phyloP scores from a whole-genome alignment of 2,113 vertebrate species.

The Tragelaphus scriptus region DNA sequence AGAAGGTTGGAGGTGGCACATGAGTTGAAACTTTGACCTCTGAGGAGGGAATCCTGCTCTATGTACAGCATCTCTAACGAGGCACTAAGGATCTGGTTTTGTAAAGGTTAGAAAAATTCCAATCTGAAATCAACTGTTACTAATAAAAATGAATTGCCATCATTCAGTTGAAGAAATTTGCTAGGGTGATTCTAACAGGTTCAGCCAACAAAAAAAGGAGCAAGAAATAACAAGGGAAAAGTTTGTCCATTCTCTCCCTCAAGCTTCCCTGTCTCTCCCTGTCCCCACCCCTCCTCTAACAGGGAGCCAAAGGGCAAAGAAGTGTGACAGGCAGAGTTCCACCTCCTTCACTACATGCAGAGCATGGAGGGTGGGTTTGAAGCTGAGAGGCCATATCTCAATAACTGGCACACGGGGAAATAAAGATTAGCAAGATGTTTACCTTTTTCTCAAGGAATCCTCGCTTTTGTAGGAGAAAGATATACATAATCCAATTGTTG shows the following conservation, averaged over 20 bases:
- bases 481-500: not conserved
- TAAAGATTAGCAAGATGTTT: not conserved
- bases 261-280: not conserved
- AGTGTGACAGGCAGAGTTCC: not conserved
- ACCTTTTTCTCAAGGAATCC: not conserved
- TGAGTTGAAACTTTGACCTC: not conserved
- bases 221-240: too few relatives aligned
- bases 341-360: not conserved
- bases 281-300: not conserved
- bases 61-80: not conserved
- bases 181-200: not conserved
- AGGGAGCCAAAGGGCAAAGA: too few relatives aligned
- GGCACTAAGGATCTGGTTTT: not conserved
- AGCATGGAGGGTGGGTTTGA: not conserved
- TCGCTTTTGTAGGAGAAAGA: not conserved
- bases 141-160: not conserved
- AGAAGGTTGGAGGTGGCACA: not conserved
- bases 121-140: not conserved
- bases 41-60: not conserved
- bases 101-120: not conserved
- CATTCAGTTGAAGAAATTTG: not conserved
- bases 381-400: not conserved
- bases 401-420: not conserved
- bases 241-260: not conserved
- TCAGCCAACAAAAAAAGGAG: not conserved